A percentile compares a stretch with the other conserved stretches of the same genome.
Conservation (phyloP, 2,888 invertebrate genomes). For the Ephialtes manifestator region DNA sequence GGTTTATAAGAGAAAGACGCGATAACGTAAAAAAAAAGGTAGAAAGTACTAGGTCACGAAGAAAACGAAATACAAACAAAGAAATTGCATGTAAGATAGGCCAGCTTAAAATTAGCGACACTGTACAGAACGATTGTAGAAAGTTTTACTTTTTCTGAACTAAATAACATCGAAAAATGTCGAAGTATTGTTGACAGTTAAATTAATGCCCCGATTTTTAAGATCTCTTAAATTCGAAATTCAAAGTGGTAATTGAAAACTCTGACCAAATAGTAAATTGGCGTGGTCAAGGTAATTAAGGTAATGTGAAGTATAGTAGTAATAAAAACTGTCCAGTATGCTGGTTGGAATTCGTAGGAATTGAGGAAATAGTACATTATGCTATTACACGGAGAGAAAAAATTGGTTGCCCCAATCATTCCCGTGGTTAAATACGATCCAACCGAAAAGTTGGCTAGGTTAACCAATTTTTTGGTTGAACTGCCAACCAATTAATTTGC, state of each 20-base stretch:
- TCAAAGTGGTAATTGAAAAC: not conserved
- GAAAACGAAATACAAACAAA: not conserved
- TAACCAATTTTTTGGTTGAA: no score
- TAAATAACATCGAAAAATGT: not conserved
- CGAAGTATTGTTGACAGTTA: not conserved
- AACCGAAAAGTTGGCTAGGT: no score
- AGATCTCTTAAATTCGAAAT: not conserved
- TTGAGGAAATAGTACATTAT: not conserved
- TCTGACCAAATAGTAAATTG: no score
- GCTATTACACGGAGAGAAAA: no score
- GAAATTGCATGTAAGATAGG: not conserved
- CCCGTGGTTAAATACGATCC: no score
- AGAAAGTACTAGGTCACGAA: not conserved
- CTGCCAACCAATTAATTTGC: no score
- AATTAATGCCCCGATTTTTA: not conserved
- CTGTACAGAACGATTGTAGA: not conserved
- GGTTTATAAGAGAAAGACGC: constrained; percentile 1
- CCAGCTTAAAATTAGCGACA: not conserved
- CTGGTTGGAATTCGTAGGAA: no score
- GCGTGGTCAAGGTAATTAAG: no score
- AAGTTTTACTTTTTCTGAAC: not conserved
- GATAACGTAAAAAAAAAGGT: not conserved
- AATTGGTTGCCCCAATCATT: no score
- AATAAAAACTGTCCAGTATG: no score
- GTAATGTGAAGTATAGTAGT: no score